phyloP scores from a whole-genome alignment of 2,888 invertebrate species.

The Lymantria monacha region DNA sequence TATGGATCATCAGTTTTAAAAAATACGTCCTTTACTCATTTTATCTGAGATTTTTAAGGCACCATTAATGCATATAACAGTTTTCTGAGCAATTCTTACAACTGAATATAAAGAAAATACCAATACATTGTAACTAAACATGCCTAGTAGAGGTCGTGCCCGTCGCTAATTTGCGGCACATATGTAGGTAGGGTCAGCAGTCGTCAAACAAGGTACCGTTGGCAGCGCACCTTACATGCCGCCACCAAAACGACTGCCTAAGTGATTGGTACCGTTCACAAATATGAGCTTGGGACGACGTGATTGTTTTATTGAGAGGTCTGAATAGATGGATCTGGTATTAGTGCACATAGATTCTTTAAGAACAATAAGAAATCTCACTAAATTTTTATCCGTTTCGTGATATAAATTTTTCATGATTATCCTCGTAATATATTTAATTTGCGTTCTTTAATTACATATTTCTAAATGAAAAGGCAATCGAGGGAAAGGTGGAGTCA shows the following conservation, averaged over 20 bases:
- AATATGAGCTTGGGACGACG: conserved; percentile 50
- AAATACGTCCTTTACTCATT: too few species aligned
- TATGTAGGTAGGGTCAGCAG: conserved; percentile 62
- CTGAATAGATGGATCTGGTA: conserved; percentile 25
- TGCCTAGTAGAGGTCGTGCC: conserved; percentile 9
- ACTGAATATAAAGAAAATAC: neutral
- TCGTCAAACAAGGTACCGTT: conserved; percentile 78
- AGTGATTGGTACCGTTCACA: conserved; percentile 75
- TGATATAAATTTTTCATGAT: too few species aligned
- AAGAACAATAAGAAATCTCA: too few species aligned
- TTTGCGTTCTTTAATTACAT: too few species aligned
- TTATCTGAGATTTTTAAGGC: too few species aligned
- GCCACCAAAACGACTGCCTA: conserved; percentile 66
- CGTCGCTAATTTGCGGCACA: conserved; percentile 31
- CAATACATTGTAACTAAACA: conserved; percentile 1
- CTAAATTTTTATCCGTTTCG: too few species aligned
- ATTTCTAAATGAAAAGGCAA: too few species aligned
- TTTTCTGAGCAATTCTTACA: neutral
- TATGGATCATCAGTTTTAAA: too few species aligned
- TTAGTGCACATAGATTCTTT: neutral
- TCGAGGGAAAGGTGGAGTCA: too few species aligned
- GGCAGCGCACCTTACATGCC: conserved; percentile 69
- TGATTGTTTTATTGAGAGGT: conserved; percentile 33
- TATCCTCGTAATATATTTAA: too few species aligned
- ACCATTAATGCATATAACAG: neutral